phyloP scores from a whole-genome alignment of 2,888 invertebrate species.

The Drosophila nr. perissopoda region DNA sequence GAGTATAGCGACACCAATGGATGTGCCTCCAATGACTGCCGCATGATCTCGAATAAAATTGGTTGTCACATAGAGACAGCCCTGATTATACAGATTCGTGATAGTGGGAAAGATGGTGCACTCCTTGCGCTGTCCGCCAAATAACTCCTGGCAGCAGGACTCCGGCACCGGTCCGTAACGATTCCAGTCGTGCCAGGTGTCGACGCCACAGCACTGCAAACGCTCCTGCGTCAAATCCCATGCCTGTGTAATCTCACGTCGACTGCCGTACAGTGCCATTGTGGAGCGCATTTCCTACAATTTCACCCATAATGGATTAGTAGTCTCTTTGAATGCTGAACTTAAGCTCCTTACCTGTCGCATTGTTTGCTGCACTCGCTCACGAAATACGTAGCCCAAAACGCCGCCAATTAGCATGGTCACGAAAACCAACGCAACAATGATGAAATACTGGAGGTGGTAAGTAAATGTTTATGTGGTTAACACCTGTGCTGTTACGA shows the following conservation, averaged over 20 bases:
- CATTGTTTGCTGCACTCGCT: constrained; percentile 91
- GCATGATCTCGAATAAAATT: constrained; percentile 92
- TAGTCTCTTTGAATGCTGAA: neutral
- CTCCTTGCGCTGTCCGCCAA: constrained; percentile 85
- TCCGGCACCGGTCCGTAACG: constrained; percentile 90
- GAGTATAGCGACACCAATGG: constrained; percentile 92
- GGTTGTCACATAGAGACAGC: constrained; percentile 91
- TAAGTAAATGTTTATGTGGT: constrained; percentile 25
- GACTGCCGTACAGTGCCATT: constrained; percentile 90
- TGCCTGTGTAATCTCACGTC: constrained; percentile 90
- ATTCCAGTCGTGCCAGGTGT: constrained; percentile 91
- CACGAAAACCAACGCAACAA: constrained; percentile 94
- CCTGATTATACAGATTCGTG: constrained; percentile 87
- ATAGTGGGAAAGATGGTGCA: constrained; percentile 83
- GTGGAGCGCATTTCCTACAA: constrained; percentile 90
- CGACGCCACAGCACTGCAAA: constrained; percentile 94
- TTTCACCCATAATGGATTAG: neutral
- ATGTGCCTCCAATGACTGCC: constrained; percentile 91
- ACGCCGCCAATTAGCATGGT: constrained; percentile 96
- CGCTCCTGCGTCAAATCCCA: constrained; percentile 95
- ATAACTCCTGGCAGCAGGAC: constrained; percentile 90
- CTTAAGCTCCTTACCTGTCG: constrained; percentile 85
- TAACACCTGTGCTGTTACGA: constrained; percentile 11
- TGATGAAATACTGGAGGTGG: constrained; percentile 91
- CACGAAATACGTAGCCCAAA: constrained; percentile 94